Conservation (phyloP, 1,140 invertebrate genomes). For the Cheumatopsyche charites region DNA sequence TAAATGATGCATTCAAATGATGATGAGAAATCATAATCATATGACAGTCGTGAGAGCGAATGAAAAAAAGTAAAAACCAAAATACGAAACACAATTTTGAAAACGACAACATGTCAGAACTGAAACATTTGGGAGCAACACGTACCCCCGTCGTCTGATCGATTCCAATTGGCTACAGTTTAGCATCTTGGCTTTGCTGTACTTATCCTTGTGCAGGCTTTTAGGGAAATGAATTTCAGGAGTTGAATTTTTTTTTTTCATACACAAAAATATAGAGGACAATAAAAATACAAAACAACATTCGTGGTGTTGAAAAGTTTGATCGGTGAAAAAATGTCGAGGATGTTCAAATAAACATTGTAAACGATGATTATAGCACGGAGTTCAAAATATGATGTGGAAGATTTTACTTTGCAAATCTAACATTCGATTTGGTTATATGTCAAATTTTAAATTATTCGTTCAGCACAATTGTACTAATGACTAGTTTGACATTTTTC, state of each 20-base stretch:
- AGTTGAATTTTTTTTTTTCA: conserved; percentile 36
- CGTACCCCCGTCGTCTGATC: conserved; percentile 85
- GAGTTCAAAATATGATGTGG: too few species aligned
- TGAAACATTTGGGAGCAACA: conserved; percentile 55
- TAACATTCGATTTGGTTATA: too few species aligned
- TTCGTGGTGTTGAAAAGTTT: neutral
- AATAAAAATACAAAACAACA: neutral
- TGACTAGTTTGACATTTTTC: too few species aligned
- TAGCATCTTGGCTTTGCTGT: conserved; percentile 85
- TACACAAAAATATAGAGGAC: neutral
- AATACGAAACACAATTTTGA: conserved; percentile 28
- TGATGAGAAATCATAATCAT: neutral
- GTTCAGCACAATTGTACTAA: too few species aligned
- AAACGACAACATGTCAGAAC: conserved; percentile 38
- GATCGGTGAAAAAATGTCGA: neutral
- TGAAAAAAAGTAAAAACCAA: too few species aligned
- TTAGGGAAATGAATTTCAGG: conserved; percentile 64
- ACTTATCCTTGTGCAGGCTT: conserved; percentile 90
- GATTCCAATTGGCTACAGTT: conserved; percentile 85
- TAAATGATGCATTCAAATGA: conserved; percentile 20
- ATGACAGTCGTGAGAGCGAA: neutral
- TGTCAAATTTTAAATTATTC: too few species aligned
- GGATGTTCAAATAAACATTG: too few species aligned
- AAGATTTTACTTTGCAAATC: too few species aligned
- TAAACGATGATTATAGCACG: too few species aligned